phyloP scores from a whole-genome alignment of 2,113 vertebrate species.

The Malaclemys terrapin region DNA sequence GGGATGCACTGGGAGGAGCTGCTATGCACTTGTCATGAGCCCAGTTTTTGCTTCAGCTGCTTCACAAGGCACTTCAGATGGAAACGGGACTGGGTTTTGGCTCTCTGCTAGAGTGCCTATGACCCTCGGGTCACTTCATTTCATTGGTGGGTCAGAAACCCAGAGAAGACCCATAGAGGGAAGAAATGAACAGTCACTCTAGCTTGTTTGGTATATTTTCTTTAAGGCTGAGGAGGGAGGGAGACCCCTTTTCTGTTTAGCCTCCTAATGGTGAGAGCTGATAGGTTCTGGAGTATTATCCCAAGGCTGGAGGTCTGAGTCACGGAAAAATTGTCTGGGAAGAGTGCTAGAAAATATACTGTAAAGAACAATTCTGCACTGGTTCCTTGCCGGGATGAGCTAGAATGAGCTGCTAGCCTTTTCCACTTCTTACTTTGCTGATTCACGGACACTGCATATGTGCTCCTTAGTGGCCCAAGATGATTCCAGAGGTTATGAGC shows the following conservation, averaged over 20 bases:
- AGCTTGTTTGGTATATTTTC: not conserved
- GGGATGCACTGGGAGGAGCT: not conserved
- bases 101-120: rapidly evolving
- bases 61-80: not conserved
- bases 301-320: not conserved
- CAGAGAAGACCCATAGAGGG: not conserved
- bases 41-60: not conserved
- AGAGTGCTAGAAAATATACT: not conserved
- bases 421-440: not conserved
- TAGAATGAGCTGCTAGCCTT: not conserved
- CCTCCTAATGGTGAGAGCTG: not conserved
- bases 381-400: not conserved
- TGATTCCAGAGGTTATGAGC: not conserved
- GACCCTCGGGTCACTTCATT: not conserved
- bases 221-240: not conserved
- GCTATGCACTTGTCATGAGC: not conserved
- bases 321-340: not conserved
- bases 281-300: not conserved
- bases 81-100: not conserved
- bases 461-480: not conserved
- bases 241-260: not conserved
- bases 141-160: not conserved
- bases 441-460: not conserved
- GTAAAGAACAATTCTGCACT: not conserved
- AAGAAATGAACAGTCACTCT: not conserved